Conservation (phyloP, 64 coral and sea anemone genomes). For the Montipora efflorescens region DNA sequence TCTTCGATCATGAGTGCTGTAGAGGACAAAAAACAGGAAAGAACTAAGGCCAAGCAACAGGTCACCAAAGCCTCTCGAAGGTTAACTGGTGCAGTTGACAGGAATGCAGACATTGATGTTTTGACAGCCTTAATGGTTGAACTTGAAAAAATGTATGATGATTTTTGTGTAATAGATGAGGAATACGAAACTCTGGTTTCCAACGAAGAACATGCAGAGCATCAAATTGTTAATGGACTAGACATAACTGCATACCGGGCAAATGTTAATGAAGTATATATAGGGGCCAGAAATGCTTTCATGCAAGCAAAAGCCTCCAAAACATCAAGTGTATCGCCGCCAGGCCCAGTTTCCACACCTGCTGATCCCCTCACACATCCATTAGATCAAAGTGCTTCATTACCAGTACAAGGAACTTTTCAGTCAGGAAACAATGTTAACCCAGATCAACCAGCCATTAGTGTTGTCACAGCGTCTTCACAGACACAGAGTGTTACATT, state of each 20-base stretch:
- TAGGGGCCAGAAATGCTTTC: constrained; percentile 58
- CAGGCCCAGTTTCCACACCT: not conserved
- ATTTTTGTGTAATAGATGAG: constrained; percentile 68
- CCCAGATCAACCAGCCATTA: not conserved
- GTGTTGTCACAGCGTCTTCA: not conserved
- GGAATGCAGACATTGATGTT: constrained; percentile 52
- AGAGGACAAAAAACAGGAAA: constrained; percentile 37
- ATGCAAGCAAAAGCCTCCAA: constrained; percentile 20
- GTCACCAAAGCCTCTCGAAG: constrained; percentile 55
- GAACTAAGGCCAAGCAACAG: constrained; percentile 39
- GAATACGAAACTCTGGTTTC: constrained; percentile 65
- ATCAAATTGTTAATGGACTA: constrained; percentile 67
- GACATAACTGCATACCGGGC: constrained; percentile 48
- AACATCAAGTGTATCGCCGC: not conserved
- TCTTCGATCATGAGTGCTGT: constrained; percentile 12
- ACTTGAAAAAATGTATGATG: constrained; percentile 64
- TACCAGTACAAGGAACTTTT: not conserved
- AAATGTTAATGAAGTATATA: constrained; percentile 5
- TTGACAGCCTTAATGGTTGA: constrained; percentile 71
- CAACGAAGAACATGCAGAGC: constrained; percentile 41
- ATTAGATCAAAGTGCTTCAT: too few species aligned
- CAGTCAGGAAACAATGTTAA: not conserved
- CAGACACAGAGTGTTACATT: too few species aligned
- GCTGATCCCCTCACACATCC: too few species aligned
- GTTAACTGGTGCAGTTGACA: not conserved